phyloP scores from a whole-genome alignment of 2,113 vertebrate species.

The Pelobates fuscus region DNA sequence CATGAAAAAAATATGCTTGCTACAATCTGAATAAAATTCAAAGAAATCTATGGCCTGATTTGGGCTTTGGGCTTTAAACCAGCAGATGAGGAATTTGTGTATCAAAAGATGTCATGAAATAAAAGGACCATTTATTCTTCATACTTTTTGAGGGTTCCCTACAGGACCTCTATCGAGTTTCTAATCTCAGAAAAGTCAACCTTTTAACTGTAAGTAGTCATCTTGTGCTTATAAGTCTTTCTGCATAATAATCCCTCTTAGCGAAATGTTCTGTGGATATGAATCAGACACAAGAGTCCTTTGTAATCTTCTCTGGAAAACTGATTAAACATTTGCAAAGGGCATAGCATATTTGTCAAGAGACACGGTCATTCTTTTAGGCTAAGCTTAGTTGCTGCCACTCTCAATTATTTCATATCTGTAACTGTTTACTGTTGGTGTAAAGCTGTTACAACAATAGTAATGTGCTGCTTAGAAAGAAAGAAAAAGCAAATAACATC shows the following conservation, averaged over 20 bases:
- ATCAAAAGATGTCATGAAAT: not conserved
- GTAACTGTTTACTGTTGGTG: too few species aligned
- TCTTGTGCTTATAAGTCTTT: not conserved
- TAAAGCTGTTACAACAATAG: too few species aligned
- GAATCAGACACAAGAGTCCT: not conserved
- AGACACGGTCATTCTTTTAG: not conserved
- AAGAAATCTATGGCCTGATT: not conserved
- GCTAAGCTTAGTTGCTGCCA: too few species aligned
- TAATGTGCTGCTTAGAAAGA: too few species aligned
- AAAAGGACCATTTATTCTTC: not conserved
- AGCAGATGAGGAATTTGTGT: not conserved
- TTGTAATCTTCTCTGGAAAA: not conserved
- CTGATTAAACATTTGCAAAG: not conserved
- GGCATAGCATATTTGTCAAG: not conserved
- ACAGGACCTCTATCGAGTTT: not conserved
- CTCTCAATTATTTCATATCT: too few species aligned
- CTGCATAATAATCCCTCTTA: not conserved
- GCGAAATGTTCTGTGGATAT: not conserved
- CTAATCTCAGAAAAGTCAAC: not conserved
- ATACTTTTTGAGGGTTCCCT: not conserved
- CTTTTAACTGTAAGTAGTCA: not conserved
- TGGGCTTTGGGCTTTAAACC: not conserved
- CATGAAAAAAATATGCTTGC: not conserved
- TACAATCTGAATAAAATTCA: not conserved
- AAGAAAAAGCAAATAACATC: too few species aligned